Base-by-base conservation (phyloP, 2,888 invertebrate species). In the Eubasilissa splendida region DNA sequence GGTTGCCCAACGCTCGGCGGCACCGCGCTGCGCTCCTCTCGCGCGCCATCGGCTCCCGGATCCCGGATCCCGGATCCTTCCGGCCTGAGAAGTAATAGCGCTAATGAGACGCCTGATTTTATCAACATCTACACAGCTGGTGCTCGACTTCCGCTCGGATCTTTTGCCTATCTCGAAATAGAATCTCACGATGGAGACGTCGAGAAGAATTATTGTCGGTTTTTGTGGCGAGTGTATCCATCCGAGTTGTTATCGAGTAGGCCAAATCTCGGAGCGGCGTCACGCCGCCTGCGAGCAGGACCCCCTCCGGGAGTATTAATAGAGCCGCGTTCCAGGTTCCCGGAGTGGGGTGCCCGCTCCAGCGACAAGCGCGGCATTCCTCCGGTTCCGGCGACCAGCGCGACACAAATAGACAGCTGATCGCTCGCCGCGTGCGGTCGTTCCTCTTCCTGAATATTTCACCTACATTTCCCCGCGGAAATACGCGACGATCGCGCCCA, bases 331-430 rank as follows among this genome's bases (percentile, higher is more conserved):
- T 52, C 50, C 12, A 50, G 68, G 33, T 68, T 52, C 66, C n/a
- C 66, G 50, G 42, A 31, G 60, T 10, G 60, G 31, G 60, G 60
- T 60, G 14, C 3, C 3, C 10, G 12, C n/a, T 70, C 33, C 9
- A 59, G 79, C 74, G 75, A 63, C 42, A 42, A 56, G 53, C 60
- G 68, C 58, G 56, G 33, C 71, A 71, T 77, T 60, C 68, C 63
- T 80, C 11, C 54, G 76, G 56, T 80, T 77, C 53, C 80, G 66
- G 74, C 74, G 73, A 74, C 56, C 14, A 42, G 22, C 56, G 58
- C 14, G 66, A 68, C 71, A 50, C 71, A 77, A 80, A 80, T 80
- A 80, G 80, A 77, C 70, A 73, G 60, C 68, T 77, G 33, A 74
- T 59, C 59, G 56, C 59, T n/a, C n/a, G 59, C 42, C 56, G 31